Evolutionary conservation across 1,140 invertebrate genomes (phyloP).

Genomic region (Vollenhovia emeryi): DNA sequence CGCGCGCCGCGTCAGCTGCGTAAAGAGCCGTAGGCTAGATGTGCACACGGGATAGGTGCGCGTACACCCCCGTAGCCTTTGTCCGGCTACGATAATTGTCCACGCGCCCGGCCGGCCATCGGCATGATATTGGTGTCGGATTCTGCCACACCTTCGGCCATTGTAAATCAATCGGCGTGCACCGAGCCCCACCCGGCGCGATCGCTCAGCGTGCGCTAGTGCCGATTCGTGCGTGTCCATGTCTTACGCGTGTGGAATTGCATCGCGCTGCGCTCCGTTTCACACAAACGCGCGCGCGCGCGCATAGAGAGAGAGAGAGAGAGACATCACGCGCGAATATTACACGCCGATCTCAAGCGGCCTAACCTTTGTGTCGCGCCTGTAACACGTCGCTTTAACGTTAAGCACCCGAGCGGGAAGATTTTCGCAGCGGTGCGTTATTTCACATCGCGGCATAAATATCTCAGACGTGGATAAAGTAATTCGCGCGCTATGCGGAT

Average conservation of each 20-base stretch:
- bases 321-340: background rate
- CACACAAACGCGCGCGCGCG: background rate
- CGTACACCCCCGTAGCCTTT: conserved; percentile 76
- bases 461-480: background rate
- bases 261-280: background rate
- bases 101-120: conserved; percentile 65
- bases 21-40: conserved; percentile 73
- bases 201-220: background rate
- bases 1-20: conserved; percentile 77
- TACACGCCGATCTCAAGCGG: background rate
- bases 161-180: conserved; percentile 77
- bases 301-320: background rate
- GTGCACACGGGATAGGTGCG: conserved; percentile 41
- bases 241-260: conserved; percentile 34
- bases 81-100: conserved; percentile 77
- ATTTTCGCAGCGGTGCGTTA: no score
- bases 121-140: conserved; percentile 78
- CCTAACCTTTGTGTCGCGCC: background rate
- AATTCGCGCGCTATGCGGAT: background rate
- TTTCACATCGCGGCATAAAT: background rate
- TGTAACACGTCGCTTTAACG: background rate
- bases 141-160: conserved; percentile 76
- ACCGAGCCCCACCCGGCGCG: background rate
- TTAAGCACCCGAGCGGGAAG: background rate
- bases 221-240: conserved; percentile 20